Percentiles rank a stretch among this genome's conserved stretches.
Evolutionary conservation across 1,140 invertebrate species (phyloP).

Genomic region (Euura saliciscinereae): DNA sequence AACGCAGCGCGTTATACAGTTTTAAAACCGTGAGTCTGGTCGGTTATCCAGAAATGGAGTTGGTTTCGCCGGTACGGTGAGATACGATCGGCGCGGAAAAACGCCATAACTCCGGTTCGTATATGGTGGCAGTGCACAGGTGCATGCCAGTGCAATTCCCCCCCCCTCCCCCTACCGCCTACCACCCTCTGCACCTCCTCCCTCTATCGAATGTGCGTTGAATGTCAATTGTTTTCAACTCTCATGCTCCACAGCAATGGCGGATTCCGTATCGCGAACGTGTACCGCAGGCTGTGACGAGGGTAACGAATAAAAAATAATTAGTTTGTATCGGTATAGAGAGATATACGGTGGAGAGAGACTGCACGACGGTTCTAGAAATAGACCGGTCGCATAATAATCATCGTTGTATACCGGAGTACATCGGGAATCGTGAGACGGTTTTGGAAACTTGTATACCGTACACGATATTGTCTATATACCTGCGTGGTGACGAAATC

Average conservation of each 20-base stretch:
- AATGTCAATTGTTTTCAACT: conserved; percentile 7
- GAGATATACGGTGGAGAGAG: too few relatives aligned
- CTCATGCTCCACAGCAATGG: too few relatives aligned
- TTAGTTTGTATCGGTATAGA: neutral
- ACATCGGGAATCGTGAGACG: neutral
- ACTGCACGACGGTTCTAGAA: neutral
- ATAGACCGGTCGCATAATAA: conserved; percentile 7
- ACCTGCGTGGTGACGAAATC: neutral
- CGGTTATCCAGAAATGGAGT: conserved; percentile 5
- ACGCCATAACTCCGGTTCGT: neutral
- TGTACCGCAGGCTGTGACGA: neutral
- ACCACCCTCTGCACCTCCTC: too few relatives aligned
- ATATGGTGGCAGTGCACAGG: conserved; percentile 6
- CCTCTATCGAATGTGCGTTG: conserved; percentile 1
- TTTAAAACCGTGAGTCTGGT: neutral
- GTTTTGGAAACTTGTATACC: conserved; percentile 7
- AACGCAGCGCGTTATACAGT: neutral
- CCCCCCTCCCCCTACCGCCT: too few relatives aligned
- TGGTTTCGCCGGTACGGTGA: conserved; percentile 6
- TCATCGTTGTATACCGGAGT: neutral
- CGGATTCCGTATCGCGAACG: too few relatives aligned
- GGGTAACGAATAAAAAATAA: conserved; percentile 5
- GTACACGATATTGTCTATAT: neutral
- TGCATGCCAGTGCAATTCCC: neutral
- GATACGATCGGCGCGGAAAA: conserved; percentile 6